phyloP scores from a whole-genome alignment of 2,888 invertebrate species.

The Alloplasta piceator region DNA sequence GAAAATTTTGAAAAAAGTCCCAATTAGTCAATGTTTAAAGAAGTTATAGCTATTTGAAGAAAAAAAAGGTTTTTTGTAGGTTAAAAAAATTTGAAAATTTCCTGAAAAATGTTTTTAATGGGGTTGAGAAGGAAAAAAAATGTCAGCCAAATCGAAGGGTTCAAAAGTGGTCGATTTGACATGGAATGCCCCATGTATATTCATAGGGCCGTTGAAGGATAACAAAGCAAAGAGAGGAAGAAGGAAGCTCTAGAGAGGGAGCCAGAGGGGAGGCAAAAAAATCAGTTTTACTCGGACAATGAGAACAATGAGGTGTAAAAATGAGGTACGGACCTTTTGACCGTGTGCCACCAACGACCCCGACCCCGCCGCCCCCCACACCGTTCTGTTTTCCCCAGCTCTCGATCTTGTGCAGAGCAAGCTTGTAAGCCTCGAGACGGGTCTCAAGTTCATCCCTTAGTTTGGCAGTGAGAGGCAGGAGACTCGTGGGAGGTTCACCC shows the following conservation, averaged over 20 bases:
- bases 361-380: conserved; percentile 68
- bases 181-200: no score
- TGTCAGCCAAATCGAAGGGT: no score
- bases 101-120: no score
- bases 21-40: no score
- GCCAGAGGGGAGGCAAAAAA: not conserved
- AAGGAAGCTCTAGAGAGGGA: not conserved
- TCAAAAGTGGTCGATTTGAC: no score
- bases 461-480: conserved; percentile 92
- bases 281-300: conserved; percentile 32
- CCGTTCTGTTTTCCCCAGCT: conserved; percentile 82
- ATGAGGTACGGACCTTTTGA: conserved; percentile 72
- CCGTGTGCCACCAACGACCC: conserved; percentile 79
- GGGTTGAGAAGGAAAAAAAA: no score
- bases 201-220: no score
- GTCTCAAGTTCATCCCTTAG: conserved; percentile 93
- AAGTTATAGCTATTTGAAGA: no score
- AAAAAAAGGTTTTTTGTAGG: no score
- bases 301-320: conserved; percentile 51
- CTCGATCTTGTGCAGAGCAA: conserved; percentile 93
- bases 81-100: no score
- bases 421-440: conserved; percentile 93
- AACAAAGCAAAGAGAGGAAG: not conserved
- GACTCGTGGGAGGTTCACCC: conserved; percentile 69
- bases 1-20: no score